These are phyloP conservation scores for Abramis brama DNA, from an alignment of 2,113 vertebrate genomes.

Conservation along the genomic window DNA sequence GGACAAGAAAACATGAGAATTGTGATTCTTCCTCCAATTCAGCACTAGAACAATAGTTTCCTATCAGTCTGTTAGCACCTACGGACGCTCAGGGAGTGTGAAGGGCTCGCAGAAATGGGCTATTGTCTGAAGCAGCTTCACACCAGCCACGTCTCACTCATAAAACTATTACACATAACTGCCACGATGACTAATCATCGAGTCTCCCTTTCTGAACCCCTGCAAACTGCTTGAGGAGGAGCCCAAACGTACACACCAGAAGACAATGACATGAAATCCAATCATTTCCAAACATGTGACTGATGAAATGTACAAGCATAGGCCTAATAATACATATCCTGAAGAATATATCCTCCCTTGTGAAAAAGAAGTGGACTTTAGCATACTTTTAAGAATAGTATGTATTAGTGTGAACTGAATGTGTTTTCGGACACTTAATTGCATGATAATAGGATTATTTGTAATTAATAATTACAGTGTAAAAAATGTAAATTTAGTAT, in stretches of 20 bases:
- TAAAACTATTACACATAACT: slow-evolving; percentile 63
- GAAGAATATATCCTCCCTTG: not conserved
- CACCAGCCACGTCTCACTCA: slow-evolving; percentile 51
- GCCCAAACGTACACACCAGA: not conserved
- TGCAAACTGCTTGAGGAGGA: slow-evolving; percentile 49
- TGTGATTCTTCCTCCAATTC: slow-evolving; percentile 76
- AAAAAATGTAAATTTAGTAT: too few species aligned
- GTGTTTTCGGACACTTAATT: too few species aligned
- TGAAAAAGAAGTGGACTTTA: not conserved
- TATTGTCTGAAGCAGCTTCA: slow-evolving; percentile 71
- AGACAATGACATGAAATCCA: not conserved
- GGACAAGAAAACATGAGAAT: slow-evolving; percentile 46
- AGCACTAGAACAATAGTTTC: slow-evolving; percentile 75
- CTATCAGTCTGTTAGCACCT: slow-evolving; percentile 77
- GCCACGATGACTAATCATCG: slow-evolving; percentile 60
- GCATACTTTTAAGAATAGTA: not conserved
- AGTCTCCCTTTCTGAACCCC: not conserved
- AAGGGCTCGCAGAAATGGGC: slow-evolving; percentile 65
- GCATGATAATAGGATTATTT: too few species aligned
- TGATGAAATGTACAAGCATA: not conserved
- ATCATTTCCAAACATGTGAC: not conserved
- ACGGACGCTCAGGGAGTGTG: slow-evolving; percentile 70
- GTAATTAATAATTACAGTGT: too few species aligned
- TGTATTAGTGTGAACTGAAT: too few species aligned
- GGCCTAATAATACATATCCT: not conserved